Conservation (phyloP, 2,113 vertebrate genomes). For the Mormyrus iriodes region DNA sequence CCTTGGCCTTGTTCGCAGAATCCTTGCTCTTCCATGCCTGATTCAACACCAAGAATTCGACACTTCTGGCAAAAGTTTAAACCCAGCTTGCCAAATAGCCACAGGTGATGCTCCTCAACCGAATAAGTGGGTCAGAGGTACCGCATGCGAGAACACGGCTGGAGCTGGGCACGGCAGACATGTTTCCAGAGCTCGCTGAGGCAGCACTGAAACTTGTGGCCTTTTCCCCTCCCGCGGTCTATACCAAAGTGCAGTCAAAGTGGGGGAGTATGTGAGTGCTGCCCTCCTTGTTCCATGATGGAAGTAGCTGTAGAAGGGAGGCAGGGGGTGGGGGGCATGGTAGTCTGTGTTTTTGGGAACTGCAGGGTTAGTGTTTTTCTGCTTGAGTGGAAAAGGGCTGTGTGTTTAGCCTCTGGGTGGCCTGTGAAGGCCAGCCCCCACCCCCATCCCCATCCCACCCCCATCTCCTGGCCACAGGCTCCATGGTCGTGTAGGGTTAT, state of each 20-base stretch:
- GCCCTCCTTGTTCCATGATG: neutral
- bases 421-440: neutral
- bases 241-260: neutral
- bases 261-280: neutral
- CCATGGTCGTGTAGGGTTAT: neutral
- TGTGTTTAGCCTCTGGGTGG: neutral
- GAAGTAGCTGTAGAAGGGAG: neutral
- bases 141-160: neutral
- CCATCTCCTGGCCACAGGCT: neutral
- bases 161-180: neutral
- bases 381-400: neutral
- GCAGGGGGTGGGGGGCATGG: neutral
- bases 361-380: neutral
- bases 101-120: neutral
- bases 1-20: neutral
- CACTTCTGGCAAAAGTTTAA: neutral
- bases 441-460: neutral
- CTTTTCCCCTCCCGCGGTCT: neutral
- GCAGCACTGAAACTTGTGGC: neutral
- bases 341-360: neutral
- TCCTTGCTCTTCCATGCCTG: neutral
- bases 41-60: neutral
- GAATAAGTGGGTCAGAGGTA: neutral
- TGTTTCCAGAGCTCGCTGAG: neutral
- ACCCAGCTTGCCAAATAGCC: neutral